Percentiles rank a stretch among this genome's conserved stretches.
Evolutionary conservation across 1,140 invertebrate genomes (phyloP).

Genomic region (Cecropterus lyciades): DNA sequence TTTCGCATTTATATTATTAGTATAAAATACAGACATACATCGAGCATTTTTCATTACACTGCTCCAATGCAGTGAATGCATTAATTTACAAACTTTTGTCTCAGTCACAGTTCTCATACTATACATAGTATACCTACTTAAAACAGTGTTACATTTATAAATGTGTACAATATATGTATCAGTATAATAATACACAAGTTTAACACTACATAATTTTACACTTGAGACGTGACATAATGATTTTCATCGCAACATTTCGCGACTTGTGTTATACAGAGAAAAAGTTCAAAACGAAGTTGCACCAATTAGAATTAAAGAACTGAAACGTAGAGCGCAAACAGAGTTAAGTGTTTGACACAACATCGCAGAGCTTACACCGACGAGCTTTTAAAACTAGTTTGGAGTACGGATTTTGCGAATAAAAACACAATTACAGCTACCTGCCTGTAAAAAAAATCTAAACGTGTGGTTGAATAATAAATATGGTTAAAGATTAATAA

Average conservation of each 20-base stretch:
- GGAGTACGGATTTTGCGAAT: conserved; percentile 18
- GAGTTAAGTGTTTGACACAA: conserved; percentile 33
- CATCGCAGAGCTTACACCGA: conserved; percentile 25
- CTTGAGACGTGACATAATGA: not conserved
- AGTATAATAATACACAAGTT: no score
- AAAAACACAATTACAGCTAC: conserved; percentile 12
- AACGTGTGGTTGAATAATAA: no score
- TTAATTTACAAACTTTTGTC: no score
- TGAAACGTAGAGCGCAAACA: conserved; percentile 29
- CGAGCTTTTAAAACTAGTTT: conserved; percentile 28
- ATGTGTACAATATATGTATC: no score
- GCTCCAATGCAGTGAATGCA: no score
- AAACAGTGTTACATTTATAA: no score
- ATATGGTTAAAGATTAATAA: no score
- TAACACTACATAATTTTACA: not conserved
- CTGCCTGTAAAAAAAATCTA: not conserved
- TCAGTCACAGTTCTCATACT: no score
- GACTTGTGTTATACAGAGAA: conserved; percentile 22
- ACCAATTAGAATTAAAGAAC: conserved; percentile 32
- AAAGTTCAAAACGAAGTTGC: conserved; percentile 25
- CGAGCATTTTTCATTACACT: no score
- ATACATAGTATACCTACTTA: no score
- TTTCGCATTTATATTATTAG: no score
- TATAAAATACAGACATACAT: no score
- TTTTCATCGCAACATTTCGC: conserved; percentile 2